A percentile compares a stretch with the other conserved stretches of the same genome.
Conservation (phyloP, 2,113 vertebrate species). For the Chiloscyllium plagiosum region DNA sequence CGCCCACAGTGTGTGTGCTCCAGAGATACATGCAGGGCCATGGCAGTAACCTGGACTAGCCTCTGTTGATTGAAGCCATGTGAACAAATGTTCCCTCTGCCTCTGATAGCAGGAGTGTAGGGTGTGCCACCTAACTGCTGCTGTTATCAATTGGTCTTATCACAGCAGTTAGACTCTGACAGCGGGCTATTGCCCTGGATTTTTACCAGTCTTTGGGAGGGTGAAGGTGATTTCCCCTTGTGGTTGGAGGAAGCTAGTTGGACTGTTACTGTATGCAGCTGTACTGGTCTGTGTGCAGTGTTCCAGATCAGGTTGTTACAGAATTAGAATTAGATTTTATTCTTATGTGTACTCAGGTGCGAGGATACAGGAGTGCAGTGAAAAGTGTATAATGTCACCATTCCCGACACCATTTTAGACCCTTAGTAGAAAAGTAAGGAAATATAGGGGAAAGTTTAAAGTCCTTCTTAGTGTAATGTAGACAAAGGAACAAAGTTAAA, state of each 20-base stretch:
- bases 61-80: background rate
- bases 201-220: background rate
- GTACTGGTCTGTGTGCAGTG: background rate
- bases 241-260: background rate
- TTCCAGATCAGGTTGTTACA: background rate
- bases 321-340: background rate
- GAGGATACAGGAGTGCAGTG: too few relatives aligned
- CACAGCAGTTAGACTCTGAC: background rate
- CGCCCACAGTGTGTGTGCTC: too few relatives aligned
- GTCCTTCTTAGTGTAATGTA: too few relatives aligned
- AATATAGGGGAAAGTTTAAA: too few relatives aligned
- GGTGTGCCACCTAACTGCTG: background rate
- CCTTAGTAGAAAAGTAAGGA: too few relatives aligned
- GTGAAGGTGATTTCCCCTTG: background rate
- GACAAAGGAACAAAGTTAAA: too few relatives aligned
- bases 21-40: too few relatives aligned
- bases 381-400: too few relatives aligned
- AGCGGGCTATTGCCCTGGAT: background rate
- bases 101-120: too few relatives aligned
- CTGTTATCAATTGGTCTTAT: background rate
- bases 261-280: background rate
- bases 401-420: too few relatives aligned
- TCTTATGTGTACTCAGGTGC: too few relatives aligned
- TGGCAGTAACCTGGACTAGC: too few relatives aligned
- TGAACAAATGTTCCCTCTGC: background rate